phyloP scores from a whole-genome alignment of 2,888 invertebrate species.

The Rhopalosiphum nymphaeae region DNA sequence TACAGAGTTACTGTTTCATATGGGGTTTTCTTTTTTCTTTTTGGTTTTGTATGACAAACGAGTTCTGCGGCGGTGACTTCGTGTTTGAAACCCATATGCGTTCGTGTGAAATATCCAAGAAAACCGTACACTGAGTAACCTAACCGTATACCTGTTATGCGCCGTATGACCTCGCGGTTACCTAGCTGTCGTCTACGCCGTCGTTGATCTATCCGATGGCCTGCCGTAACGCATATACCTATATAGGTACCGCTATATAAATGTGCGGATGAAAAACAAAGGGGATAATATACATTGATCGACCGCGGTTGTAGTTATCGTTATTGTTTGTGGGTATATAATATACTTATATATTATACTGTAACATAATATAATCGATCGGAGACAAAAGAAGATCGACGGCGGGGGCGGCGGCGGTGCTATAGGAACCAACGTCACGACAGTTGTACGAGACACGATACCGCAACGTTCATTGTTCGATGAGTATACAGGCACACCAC shows the following conservation, averaged over 20 bases:
- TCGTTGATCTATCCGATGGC: not conserved
- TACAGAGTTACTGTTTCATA: not conserved
- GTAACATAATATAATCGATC: not conserved
- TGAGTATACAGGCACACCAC: no score
- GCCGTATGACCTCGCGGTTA: slow-evolving; percentile 46
- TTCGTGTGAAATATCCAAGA: not conserved
- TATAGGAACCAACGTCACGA: not conserved
- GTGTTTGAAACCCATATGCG: not conserved
- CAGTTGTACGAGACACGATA: not conserved
- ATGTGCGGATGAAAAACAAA: not conserved
- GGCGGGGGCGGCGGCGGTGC: not conserved
- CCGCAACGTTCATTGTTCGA: slow-evolving; percentile 31
- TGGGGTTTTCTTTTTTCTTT: not conserved
- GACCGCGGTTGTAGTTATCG: not conserved
- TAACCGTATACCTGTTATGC: not conserved
- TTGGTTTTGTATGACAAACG: slow-evolving; percentile 34
- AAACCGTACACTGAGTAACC: not conserved
- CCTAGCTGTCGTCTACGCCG: not conserved
- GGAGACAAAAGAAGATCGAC: not conserved
- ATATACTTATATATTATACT: not conserved
- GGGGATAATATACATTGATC: not conserved
- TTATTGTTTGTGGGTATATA: not conserved
- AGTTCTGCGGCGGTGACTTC: not conserved
- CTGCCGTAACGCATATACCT: not conserved
- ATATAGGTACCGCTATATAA: not conserved